Percentiles rank a stretch among this genome's conserved stretches.
Conservation (phyloP, 2,797 vertebrate species). For the Megalops cyprinoides region DNA sequence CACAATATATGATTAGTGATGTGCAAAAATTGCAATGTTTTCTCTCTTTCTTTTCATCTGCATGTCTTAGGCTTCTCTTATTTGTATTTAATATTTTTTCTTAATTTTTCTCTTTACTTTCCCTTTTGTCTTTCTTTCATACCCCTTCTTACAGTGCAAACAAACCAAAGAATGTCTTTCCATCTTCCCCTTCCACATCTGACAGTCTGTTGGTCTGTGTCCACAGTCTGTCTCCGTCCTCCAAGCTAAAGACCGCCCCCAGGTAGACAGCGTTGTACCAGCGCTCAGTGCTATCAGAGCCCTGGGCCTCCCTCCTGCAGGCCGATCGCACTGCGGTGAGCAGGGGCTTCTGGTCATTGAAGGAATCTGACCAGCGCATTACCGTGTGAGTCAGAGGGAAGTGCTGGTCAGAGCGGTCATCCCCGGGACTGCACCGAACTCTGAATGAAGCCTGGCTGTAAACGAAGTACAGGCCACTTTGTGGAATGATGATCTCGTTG, state of each 20-base stretch:
- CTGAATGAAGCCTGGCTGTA: slow-evolving; percentile 74
- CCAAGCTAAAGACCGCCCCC: slow-evolving; percentile 69
- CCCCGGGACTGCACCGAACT: slow-evolving; percentile 48
- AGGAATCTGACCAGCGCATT: slow-evolving; percentile 51
- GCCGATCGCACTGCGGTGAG: slow-evolving; percentile 61
- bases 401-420: rapidly evolving
- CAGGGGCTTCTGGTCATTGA: slow-evolving; percentile 36
- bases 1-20: neutral
- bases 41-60: neutral
- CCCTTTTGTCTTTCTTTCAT: neutral
- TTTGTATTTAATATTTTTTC: neutral
- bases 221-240: slow-evolving; percentile 54
- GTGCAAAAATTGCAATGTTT: neutral
- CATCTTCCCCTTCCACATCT: slow-evolving; percentile 41
- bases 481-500: slow-evolving; percentile 68
- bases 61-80: neutral
- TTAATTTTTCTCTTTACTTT: neutral
- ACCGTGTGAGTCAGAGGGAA: slow-evolving; percentile 65
- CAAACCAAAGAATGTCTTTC: slow-evolving; percentile 74
- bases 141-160: slow-evolving; percentile 65
- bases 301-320: slow-evolving; percentile 47
- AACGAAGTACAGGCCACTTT: slow-evolving; percentile 70
- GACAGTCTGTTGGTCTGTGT: slow-evolving; percentile 52
- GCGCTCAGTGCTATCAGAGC: rapidly evolving
- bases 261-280: slow-evolving; percentile 66